Conservation (phyloP, 1,140 invertebrate species). For the Zaprionus ghesquierei region DNA sequence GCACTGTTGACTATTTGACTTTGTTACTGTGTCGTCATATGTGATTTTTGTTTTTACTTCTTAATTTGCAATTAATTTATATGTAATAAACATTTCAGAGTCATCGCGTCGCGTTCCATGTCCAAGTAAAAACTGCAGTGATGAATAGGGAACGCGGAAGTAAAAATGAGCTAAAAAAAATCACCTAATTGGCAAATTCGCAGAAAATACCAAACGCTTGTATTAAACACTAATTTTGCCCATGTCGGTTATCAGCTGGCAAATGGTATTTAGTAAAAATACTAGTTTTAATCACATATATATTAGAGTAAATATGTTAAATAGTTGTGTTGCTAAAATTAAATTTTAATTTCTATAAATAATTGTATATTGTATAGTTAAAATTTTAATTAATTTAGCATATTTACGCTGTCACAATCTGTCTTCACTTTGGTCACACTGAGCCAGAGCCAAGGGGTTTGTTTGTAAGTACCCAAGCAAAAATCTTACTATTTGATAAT, state of each 20-base stretch:
- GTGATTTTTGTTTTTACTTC: conserved; percentile 24
- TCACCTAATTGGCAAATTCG: background rate
- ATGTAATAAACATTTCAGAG: conserved; percentile 52
- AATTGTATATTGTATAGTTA: too few species aligned
- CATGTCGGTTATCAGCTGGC: background rate
- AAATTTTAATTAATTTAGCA: background rate
- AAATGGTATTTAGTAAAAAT: background rate
- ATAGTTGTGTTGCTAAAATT: too few species aligned
- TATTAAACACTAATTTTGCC: background rate
- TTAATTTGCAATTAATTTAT: conserved; percentile 42
- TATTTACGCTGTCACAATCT: background rate
- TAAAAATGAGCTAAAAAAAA: conserved; percentile 41
- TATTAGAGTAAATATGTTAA: too few species aligned
- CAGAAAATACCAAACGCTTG: background rate
- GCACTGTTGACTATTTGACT: conserved; percentile 34
- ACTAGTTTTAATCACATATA: background rate
- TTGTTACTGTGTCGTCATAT: conserved; percentile 39
- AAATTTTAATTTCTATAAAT: too few species aligned
- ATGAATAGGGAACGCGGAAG: conserved; percentile 51
- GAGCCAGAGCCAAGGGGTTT: background rate
- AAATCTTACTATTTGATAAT: conserved; percentile 6
- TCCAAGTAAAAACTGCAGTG: conserved; percentile 60
- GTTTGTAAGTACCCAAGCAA: background rate
- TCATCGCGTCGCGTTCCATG: conserved; percentile 55
- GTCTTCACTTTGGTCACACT: conserved; percentile 10